Evolutionary conservation across 2,888 invertebrate genomes (phyloP).

Genomic region (Schrankia costaestrigalis): DNA sequence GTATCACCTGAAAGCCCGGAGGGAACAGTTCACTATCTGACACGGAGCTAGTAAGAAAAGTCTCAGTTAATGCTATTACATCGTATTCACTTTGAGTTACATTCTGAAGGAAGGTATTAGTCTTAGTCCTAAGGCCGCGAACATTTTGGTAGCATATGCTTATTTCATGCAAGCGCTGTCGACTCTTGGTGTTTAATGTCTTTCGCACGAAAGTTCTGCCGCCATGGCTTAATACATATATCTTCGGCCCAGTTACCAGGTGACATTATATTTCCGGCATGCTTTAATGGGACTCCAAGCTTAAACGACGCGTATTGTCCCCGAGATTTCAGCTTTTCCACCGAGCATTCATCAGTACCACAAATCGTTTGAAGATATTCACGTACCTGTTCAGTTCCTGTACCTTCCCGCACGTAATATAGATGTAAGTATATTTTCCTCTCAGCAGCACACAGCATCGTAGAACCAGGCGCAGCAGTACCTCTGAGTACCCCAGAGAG

Average conservation of each 20-base stretch:
- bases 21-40: too few relatives aligned
- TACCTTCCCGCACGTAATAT: background rate
- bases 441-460: background rate
- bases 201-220: background rate
- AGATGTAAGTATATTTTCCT: background rate
- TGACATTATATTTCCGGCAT: background rate
- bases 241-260: background rate
- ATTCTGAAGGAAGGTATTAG: too few relatives aligned
- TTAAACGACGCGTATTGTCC: background rate
- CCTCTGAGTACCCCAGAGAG: too few relatives aligned
- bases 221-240: background rate
- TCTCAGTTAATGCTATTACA: too few relatives aligned
- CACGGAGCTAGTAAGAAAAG: too few relatives aligned
- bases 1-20: too few relatives aligned
- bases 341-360: background rate
- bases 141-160: background rate
- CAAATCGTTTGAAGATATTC: background rate
- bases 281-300: background rate
- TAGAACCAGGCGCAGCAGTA: too few relatives aligned
- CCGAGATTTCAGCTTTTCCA: background rate
- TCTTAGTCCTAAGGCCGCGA: background rate
- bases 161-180: too few relatives aligned
- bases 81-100: too few relatives aligned
- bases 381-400: background rate
- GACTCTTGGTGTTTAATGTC: too few relatives aligned